phyloP scores from a whole-genome alignment of 1,140 invertebrate species.

The Chrysomallon squamiferum region DNA sequence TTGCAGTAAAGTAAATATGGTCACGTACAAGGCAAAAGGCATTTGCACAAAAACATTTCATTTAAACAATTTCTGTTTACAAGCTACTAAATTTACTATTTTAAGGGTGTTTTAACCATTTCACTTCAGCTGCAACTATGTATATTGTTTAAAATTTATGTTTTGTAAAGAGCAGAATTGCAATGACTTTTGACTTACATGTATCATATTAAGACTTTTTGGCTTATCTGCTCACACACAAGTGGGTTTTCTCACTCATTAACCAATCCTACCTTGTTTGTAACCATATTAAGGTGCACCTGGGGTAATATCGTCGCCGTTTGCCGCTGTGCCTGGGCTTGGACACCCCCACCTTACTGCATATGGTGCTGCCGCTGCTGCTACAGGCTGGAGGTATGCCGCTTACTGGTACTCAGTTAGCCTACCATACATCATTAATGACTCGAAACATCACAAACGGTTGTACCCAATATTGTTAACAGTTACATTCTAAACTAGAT shows the following conservation, averaged over 20 bases:
- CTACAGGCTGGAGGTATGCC: conserved; percentile 72
- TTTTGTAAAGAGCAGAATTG: too few species aligned
- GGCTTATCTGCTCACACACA: too few species aligned
- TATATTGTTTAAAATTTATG: too few species aligned
- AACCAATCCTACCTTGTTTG: conserved; percentile 25
- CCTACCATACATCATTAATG: conserved; percentile 20
- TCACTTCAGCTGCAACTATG: too few species aligned
- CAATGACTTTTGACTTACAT: too few species aligned
- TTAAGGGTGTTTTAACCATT: too few species aligned
- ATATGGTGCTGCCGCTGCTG: conserved; percentile 70
- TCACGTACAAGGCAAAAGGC: too few species aligned
- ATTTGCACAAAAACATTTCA: too few species aligned
- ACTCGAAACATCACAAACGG: conserved; percentile 20
- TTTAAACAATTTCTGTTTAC: too few species aligned
- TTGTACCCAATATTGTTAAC: conserved; percentile 13
- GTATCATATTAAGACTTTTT: too few species aligned
- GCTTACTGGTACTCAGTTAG: conserved; percentile 17
- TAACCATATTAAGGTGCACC: conserved; percentile 70
- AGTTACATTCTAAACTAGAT: not conserved
- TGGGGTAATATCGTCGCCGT: conserved; percentile 83
- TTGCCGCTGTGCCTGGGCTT: conserved; percentile 73
- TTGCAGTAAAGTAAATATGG: too few species aligned
- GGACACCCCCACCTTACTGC: conserved; percentile 72
- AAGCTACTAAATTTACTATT: too few species aligned
- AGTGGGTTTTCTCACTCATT: conserved; percentile 9